phyloP scores from a whole-genome alignment of 2,888 invertebrate genomes.

The Chloroclystis v-ata region DNA sequence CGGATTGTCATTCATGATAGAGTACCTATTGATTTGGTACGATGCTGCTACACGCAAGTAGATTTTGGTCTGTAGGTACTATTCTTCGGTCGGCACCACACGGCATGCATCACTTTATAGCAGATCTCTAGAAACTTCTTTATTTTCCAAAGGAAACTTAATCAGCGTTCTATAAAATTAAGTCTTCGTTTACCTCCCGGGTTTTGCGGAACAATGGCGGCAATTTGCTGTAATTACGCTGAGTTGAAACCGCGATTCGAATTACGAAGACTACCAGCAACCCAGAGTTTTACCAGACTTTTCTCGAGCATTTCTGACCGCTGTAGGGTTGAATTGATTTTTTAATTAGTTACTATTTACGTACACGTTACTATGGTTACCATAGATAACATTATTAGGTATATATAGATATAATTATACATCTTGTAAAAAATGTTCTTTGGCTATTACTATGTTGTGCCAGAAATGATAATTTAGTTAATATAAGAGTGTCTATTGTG shows the following conservation, averaged over 20 bases:
- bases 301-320: conserved; percentile 11
- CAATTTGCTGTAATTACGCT: conserved; percentile 62
- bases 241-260: conserved; percentile 36
- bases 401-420: no score
- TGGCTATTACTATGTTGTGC: no score
- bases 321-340: neutral
- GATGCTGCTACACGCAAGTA: no score
- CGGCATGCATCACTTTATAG: neutral
- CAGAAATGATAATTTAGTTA: no score
- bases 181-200: conserved; percentile 20
- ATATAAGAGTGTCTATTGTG: no score
- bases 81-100: neutral
- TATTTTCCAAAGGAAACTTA: conserved; percentile 13
- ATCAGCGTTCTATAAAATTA: conserved; percentile 13
- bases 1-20: no score
- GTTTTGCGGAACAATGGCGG: conserved; percentile 48
- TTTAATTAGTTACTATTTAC: no score
- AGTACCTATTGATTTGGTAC: no score
- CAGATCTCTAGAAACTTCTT: neutral
- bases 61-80: no score
- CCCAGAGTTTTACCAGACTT: conserved; percentile 13
- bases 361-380: no score
- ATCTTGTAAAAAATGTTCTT: no score
- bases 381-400: no score
- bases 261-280: conserved; percentile 29